Evolutionary conservation across 1,140 invertebrate species (phyloP), one percentile per base, ranked within the genome.

Genomic region (Psilanteris sp.): DNA sequence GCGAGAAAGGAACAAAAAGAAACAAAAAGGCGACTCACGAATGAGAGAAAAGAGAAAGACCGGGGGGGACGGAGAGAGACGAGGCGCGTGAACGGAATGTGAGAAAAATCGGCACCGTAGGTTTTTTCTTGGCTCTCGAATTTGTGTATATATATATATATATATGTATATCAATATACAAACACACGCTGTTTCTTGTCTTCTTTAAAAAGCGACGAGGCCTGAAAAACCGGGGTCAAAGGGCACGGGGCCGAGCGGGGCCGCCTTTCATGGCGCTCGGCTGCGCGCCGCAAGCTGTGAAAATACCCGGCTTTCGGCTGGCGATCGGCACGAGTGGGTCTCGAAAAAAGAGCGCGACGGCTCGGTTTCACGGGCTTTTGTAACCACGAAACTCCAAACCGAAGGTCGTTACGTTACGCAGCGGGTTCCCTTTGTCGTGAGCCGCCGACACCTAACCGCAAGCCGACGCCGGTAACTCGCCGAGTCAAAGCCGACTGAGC

Each of bases 381-480:
- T 86, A 83, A 85, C 82, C 77, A 81, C 82, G 80, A 85, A 85
- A 87, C 82, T 39, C 79, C 85, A 83, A 84, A 85, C 81, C 82
- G 83, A 87, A 86, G 84, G 83, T 87, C 85, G 86, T 87, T 86
- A 83, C 77, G 81, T 83, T 83, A 87, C 83, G 84, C 85, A 86
- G 86, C 81, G 84, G 83, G 82, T 83, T 82, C 79, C 86, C 85
- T 87, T 87, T 87, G 86, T 86, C 85, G 83, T 77, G 80, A 81
- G 84, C 86, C 86, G 84, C 86, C 86, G 85, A 85, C 85, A 82
- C 76, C 82, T 83, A 85, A 84, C 85, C 82, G 79, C 85, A 85
- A 84, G 78, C 77, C 77, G 75, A 79, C 41, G 52, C 72, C 55
- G 37, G 26, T 61, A 68, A 64, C 29, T 76, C 32, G 59, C 44